Conservation (phyloP, 1,140 invertebrate genomes). For the Dinoponera quadriceps region DNA sequence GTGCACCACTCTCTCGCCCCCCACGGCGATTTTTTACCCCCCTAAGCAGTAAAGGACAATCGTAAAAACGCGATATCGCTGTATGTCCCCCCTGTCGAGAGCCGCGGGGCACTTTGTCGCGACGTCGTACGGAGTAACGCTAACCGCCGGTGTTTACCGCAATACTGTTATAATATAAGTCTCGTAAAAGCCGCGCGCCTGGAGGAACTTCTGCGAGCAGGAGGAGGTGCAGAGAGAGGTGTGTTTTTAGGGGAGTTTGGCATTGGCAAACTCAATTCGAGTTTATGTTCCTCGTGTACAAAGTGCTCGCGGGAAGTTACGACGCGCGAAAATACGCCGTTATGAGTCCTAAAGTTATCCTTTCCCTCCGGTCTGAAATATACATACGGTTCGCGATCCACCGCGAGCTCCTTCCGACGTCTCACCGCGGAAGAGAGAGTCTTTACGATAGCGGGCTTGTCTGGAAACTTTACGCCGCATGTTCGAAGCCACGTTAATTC, state of each 20-base stretch:
- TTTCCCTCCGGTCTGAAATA: slow-evolving; percentile 41
- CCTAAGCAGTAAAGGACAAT: not conserved
- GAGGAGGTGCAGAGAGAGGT: slow-evolving; percentile 22
- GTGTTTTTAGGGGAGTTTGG: slow-evolving; percentile 66
- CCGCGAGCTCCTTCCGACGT: not conserved
- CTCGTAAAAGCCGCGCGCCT: slow-evolving; percentile 48
- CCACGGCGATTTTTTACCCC: slow-evolving; percentile 6
- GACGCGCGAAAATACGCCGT: slow-evolving; percentile 63
- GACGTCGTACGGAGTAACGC: slow-evolving; percentile 30
- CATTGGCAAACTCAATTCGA: slow-evolving; percentile 69
- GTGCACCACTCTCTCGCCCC: too few relatives aligned
- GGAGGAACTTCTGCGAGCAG: slow-evolving; percentile 53
- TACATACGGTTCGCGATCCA: not conserved
- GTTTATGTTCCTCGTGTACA: slow-evolving; percentile 70
- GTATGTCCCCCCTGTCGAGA: slow-evolving; percentile 1
- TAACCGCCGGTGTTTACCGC: slow-evolving; percentile 55
- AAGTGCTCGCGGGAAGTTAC: slow-evolving; percentile 68
- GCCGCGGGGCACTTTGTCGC: slow-evolving; percentile 5
- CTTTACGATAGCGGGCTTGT: not conserved
- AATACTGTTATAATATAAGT: slow-evolving; percentile 58
- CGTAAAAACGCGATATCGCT: slow-evolving; percentile 25
- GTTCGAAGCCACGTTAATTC: not conserved
- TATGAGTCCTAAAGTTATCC: slow-evolving; percentile 68
- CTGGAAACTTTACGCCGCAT: slow-evolving; percentile 26
- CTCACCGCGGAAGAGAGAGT: not conserved